Conservation (phyloP, 2,797 vertebrate genomes). For the Heterohyrax brucei region DNA sequence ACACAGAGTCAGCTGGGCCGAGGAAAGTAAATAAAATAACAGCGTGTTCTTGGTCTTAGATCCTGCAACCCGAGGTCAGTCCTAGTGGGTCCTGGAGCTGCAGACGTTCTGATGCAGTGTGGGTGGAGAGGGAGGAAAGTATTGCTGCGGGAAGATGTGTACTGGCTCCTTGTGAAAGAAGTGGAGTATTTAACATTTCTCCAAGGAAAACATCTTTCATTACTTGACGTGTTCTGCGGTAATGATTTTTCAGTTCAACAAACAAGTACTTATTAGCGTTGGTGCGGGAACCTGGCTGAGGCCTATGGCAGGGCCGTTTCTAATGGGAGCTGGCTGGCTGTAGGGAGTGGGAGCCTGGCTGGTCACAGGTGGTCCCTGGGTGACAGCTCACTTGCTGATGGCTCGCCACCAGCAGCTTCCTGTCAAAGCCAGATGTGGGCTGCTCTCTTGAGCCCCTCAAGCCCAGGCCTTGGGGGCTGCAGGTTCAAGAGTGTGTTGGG, state of each 20-base stretch:
- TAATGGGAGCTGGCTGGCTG: background rate
- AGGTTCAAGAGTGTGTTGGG: background rate
- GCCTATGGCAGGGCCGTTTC: constrained; percentile 61
- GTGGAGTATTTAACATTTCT: constrained; percentile 83
- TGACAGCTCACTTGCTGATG: background rate
- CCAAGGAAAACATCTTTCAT: constrained; percentile 84
- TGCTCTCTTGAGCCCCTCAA: background rate
- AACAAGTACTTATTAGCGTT: constrained; percentile 78
- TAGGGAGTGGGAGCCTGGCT: constrained; percentile 37
- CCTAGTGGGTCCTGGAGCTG: constrained; percentile 77
- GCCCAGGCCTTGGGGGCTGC: background rate
- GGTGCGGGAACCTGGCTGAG: constrained; percentile 6
- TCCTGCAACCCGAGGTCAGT: constrained; percentile 76
- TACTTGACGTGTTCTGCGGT: constrained; percentile 70
- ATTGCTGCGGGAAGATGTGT: constrained; percentile 86
- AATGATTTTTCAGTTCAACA: constrained; percentile 81
- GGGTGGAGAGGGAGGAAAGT: constrained; percentile 74
- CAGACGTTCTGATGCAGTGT: constrained; percentile 85
- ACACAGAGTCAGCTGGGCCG: constrained; percentile 82
- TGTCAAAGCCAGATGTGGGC: fast-evolving
- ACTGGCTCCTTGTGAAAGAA: constrained; percentile 81
- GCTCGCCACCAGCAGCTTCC: background rate
- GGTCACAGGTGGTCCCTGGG: constrained; percentile 12
- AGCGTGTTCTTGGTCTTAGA: constrained; percentile 80
- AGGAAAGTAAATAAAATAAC: constrained; percentile 84